Base-by-base conservation (phyloP, 2,113 vertebrate species). In the Cisticola juncidis region DNA sequence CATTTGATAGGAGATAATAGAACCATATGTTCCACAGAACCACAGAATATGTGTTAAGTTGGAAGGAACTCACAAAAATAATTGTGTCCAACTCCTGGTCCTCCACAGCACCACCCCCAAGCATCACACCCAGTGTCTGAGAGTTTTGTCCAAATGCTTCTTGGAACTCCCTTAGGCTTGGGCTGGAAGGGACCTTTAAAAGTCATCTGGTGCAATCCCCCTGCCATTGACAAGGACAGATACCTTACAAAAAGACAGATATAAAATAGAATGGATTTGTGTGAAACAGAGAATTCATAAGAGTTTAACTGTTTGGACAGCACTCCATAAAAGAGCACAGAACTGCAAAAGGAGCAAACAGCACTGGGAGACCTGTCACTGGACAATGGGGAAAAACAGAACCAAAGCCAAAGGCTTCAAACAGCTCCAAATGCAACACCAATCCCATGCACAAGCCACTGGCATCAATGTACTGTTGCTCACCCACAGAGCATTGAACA, bases 391-490 rank as follows among this genome's bases (percentile, higher is more conserved):
- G 5, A 4, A 47, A 92, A 89, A 64, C 1, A 3, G 14, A 65
- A 77, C 28, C 0, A 10, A 72, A 36, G 13, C 18, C 28, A 62
- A 87, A 25, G 44, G 29, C 44, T 80, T 92, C 54, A 69, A 36
- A 25, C 0, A 4, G 7, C n/a, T 77, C 81, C 72, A 81, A 56
- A 45, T 0, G 1, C 44, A n/a, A 11, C 2, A 0, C n/a, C 45
- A 47, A 40, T 53, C 17, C n/a, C 36, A 51, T 14, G 25, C 24
- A 26, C 14, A 11, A 71, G 29, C 40, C 6, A 2, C 36, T 9
- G 0, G 4, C 26, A 66, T 56, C 9, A 23, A 16, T 0, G 3
- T 21, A 65, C 4, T 4, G 0, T 38, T 77, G 58, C 16, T 80
- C 60, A 68, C 24, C 26, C 65, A 51, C 33, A 74, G 33, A 62